phyloP scores from a whole-genome alignment of 2,797 vertebrate species.

The Pseudochromis fuscus region DNA sequence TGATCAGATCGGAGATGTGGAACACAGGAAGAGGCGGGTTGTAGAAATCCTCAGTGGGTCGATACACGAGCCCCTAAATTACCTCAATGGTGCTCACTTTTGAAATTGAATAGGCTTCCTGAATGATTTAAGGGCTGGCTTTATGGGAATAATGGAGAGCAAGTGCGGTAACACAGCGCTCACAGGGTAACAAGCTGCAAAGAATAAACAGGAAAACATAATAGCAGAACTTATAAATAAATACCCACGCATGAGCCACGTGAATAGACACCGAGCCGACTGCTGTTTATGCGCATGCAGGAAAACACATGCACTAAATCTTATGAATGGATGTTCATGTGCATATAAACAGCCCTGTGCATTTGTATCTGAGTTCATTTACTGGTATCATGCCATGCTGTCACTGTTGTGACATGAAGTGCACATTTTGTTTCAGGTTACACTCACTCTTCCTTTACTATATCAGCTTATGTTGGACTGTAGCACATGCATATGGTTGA shows the following conservation, averaged over 20 bases:
- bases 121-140: conserved; percentile 70
- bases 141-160: conserved; percentile 69
- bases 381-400: background rate
- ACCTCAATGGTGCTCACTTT: conserved; percentile 68
- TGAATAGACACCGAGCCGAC: conserved; percentile 21
- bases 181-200: conserved; percentile 51
- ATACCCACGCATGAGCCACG: conserved; percentile 17
- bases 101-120: conserved; percentile 72
- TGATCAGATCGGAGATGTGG: conserved; percentile 30
- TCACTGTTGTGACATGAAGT: background rate
- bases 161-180: conserved; percentile 44
- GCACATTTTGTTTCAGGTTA: background rate
- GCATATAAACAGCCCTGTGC: conserved; percentile 7
- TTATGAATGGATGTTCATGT: conserved; percentile 26
- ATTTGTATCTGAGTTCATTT: conserved; percentile 26
- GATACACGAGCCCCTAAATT: conserved; percentile 65
- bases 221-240: conserved; percentile 48
- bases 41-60: conserved; percentile 61
- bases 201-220: conserved; percentile 62
- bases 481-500: too few relatives aligned
- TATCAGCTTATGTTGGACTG: background rate
- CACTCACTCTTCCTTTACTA: background rate
- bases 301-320: conserved; percentile 25
- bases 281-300: background rate
- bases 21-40: conserved; percentile 46